A percentile compares a stretch with the other conserved stretches of the same genome.
Evolutionary conservation across 2,113 vertebrate genomes (phyloP).

Genomic region (Noturus placidus): DNA sequence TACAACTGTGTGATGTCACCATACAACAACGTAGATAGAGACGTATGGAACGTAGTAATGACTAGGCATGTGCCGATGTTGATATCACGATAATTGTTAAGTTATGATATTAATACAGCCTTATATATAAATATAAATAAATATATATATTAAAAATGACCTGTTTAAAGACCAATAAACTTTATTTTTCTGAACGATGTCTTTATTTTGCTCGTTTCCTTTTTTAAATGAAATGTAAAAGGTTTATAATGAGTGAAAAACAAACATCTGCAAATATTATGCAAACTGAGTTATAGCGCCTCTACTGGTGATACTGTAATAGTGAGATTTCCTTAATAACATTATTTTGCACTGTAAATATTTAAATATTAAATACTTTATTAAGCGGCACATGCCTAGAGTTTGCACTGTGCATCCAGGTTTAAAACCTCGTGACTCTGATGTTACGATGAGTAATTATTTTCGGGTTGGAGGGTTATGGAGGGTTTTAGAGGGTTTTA

Average conservation of each 20-base stretch:
- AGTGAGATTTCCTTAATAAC: background rate
- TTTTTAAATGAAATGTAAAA: background rate
- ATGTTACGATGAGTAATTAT: background rate
- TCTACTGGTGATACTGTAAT: background rate
- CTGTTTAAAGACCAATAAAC: constrained; percentile 29
- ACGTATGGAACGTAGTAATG: background rate
- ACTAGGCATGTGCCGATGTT: constrained; percentile 12
- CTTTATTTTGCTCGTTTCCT: background rate
- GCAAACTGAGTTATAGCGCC: background rate
- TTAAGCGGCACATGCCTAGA: background rate
- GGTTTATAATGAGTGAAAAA: background rate
- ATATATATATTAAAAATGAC: background rate
- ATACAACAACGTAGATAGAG: background rate
- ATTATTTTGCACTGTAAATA: background rate
- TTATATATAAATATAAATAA: background rate
- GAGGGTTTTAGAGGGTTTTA: too few relatives aligned
- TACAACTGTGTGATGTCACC: constrained; percentile 10
- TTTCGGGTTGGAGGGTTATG: too few relatives aligned
- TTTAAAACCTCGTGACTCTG: background rate
- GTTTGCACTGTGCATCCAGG: background rate
- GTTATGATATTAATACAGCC: constrained; percentile 4
- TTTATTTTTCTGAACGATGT: constrained; percentile 19
- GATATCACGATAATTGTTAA: background rate
- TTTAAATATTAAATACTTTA: background rate
- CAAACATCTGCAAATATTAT: background rate